phyloP scores from a whole-genome alignment of 2,113 vertebrate genomes.

The Delphinus delphis region DNA sequence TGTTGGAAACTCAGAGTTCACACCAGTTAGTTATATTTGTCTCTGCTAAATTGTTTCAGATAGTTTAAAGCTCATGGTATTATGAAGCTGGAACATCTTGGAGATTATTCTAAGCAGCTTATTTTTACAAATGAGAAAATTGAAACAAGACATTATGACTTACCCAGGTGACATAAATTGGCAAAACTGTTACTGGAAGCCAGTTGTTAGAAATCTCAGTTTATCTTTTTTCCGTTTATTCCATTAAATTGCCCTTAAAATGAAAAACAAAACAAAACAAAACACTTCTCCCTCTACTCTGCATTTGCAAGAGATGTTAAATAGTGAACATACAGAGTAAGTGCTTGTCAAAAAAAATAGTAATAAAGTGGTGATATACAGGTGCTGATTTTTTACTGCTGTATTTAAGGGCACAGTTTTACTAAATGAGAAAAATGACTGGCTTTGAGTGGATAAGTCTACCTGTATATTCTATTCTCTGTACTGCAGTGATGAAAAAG shows the following conservation, averaged over 20 bases:
- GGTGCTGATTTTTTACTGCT: background rate
- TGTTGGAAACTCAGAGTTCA: background rate
- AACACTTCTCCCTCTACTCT: background rate
- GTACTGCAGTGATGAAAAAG: background rate
- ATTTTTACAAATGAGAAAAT: constrained; percentile 16
- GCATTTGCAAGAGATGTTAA: background rate
- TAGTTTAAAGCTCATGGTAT: background rate
- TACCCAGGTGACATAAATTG: background rate
- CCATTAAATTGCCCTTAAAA: background rate
- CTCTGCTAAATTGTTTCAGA: background rate
- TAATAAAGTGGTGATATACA: background rate
- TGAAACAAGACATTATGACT: background rate
- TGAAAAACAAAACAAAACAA: background rate
- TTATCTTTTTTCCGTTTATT: background rate
- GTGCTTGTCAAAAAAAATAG: background rate
- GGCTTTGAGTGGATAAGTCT: background rate
- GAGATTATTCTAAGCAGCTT: background rate
- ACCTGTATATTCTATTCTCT: background rate
- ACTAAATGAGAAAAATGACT: background rate
- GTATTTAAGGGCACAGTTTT: background rate
- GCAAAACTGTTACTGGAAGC: background rate
- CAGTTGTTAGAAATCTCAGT: background rate
- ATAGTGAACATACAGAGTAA: background rate
- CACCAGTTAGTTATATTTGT: background rate
- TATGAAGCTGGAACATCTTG: background rate